Evolutionary conservation across 1,140 invertebrate genomes (phyloP), one percentile per base, ranked within the genome.

Genomic region (Brachionus paranguensis): DNA sequence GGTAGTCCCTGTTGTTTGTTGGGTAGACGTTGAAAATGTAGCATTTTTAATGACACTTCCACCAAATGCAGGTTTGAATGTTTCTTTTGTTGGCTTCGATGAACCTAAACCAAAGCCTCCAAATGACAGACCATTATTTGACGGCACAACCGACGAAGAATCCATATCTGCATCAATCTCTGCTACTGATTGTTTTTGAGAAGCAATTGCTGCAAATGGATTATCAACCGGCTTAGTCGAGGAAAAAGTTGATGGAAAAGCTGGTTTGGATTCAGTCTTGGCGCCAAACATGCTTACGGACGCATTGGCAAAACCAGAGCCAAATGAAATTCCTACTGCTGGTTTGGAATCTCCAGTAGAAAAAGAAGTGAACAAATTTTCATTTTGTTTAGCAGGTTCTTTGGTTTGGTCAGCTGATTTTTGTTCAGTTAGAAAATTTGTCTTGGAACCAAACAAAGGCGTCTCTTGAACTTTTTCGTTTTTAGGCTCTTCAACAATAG

Each of bases 141-240:
- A 37, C 8, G 12, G 1, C 14, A 41, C n/a, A 33, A n/a, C 27
- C 6, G 33, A 29, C n/a, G 65, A 68, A 76, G 72, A 47, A 47
- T 76, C 72, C 72, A 76, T 76, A 29, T 76, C 72, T 14, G 72
- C 72, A 17, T 76, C 72, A 50, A 24, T 47, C 8, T 76, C 72
- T 50, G 43, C 17, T 76, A 14, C 43, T 50, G 72, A 17, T 50
- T 8, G 72, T 76, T 47, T 76, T 76, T 47, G 72, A 50, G 72
- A 10, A 50, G 72, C 43, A 24, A 76, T 76, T 12, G 20, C 45
- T 27, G 72, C 43, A 76, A 76, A 50, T 50, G 72, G 72, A 76
- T 76, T 76, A 11, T 24, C 41, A 43, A 3, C 68, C 2, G 68
- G 37, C 37, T 72, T 72, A 0, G 37, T 6, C 10, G 29, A 20